Evolutionary conservation across 2,113 vertebrate species (phyloP).

Genomic region (Lophius piscatorius): DNA sequence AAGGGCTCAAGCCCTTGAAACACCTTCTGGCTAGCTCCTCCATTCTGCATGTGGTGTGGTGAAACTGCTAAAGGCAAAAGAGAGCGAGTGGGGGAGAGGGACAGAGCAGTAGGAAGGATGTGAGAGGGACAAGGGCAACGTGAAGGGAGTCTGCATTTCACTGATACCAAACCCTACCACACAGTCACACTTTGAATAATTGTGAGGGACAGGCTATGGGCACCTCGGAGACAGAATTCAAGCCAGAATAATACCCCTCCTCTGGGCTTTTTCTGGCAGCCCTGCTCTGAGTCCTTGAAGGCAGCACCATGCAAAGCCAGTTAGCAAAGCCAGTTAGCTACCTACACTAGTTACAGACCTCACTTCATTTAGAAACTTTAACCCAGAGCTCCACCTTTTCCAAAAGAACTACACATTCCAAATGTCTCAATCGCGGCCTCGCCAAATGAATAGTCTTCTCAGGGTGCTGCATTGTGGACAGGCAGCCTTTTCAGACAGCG

Average conservation of each 20-base stretch:
- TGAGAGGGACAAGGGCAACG: slow-evolving; percentile 46
- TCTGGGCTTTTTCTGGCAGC: slow-evolving; percentile 57
- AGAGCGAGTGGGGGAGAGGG: background rate
- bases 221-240: slow-evolving; percentile 60
- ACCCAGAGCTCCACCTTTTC: slow-evolving; percentile 52
- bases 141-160: slow-evolving; percentile 66
- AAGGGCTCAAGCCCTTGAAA: slow-evolving; percentile 73
- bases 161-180: slow-evolving; percentile 70
- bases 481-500: slow-evolving; percentile 59
- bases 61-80: slow-evolving; percentile 63
- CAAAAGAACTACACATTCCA: slow-evolving; percentile 56
- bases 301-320: slow-evolving; percentile 62
- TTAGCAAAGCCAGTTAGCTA: slow-evolving; percentile 69
- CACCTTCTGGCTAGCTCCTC: slow-evolving; percentile 71
- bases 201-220: slow-evolving; percentile 63
- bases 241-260: slow-evolving; percentile 62
- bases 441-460: slow-evolving; percentile 51
- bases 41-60: slow-evolving; percentile 68
- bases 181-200: slow-evolving; percentile 65
- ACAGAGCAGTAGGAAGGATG: slow-evolving; percentile 46
- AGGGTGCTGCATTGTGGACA: slow-evolving; percentile 41
- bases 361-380: slow-evolving; percentile 66
- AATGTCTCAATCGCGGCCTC: slow-evolving; percentile 58
- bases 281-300: slow-evolving; percentile 31
- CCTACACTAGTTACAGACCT: slow-evolving; percentile 48